Base-by-base conservation (phyloP, 2,113 vertebrate genomes). In the Hippocampus mohnikei region DNA sequence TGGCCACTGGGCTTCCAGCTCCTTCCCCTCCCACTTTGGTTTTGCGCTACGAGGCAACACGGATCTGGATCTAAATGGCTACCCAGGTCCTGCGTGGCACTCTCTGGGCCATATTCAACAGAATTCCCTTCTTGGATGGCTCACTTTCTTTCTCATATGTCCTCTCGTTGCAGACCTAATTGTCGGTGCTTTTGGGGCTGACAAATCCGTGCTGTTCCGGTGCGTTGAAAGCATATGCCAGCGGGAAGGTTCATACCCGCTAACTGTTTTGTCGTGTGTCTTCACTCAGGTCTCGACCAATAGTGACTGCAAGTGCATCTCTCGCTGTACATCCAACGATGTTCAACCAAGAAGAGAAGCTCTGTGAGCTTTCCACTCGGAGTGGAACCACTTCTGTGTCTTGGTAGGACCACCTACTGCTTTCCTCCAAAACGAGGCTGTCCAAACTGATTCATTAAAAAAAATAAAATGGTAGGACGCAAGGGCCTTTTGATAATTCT, bases 271-370 rank as follows among this genome's bases (percentile, higher is more conserved):
- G 16, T 1, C 59, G 8, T 62, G 27, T 77, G 58, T 72, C 13
- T 75, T 55, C 2, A n/a, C 55, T 78, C 69, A 97, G 95, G 84
- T 93, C 94, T 55, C 94, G 95, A 42, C 95, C 95, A 48, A 96
- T 97, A 20, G 93, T 96, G 72, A 93, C 89, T 1, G 90, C 92
- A 70, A 94, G 91, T 3, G 93, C 92, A 2, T 90, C 92, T 12
- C 93, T 97, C 61, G 89, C 82, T 8, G 92, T 96, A 71, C 92
- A 93, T 63, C 95, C 95, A 0, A 85, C 91, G 71, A 95, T 96
- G 94, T 94, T 97, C 85, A 96, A 95, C 88, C 95, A 94, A 9
- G 95, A 97, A 73, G 95, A 96, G 78, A 94, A 92, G 69, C 86
- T 81, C 9, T 97, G 95, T 72, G 33, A 87, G n/a, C 75, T 91